These are phyloP conservation scores for Eonycteris spelaea DNA, from an alignment of 2,113 vertebrate genomes.

Conservation along the genomic window DNA sequence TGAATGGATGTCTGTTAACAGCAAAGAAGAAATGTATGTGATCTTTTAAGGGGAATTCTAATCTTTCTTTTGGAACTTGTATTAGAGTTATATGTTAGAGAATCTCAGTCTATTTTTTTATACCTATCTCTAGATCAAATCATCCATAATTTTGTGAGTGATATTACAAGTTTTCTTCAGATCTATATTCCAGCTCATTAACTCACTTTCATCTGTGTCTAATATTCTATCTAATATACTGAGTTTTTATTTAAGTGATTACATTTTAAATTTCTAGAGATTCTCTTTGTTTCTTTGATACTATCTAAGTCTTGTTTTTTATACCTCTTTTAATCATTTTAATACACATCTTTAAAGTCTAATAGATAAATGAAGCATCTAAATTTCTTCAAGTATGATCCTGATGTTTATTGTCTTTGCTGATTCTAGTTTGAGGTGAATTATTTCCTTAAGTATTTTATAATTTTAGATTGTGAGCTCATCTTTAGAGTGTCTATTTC, in stretches of 20 bases:
- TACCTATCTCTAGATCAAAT: not conserved
- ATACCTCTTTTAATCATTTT: slow-evolving; percentile 3
- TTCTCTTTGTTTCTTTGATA: not conserved
- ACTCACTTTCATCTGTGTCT: not conserved
- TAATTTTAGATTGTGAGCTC: not conserved
- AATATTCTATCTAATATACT: not conserved
- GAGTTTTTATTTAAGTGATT: not conserved
- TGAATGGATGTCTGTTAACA: not conserved
- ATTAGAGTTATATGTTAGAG: not conserved
- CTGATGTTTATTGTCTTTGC: not conserved
- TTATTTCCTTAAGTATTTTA: not conserved
- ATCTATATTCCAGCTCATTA: slow-evolving; percentile 23
- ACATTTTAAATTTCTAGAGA: not conserved
- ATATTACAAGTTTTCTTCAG: not conserved
- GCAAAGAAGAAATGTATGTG: not conserved
- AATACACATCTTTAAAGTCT: not conserved
- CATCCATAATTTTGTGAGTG: not conserved
- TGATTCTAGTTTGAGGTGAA: not conserved
- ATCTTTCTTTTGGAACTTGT: not conserved
- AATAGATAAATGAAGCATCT: not conserved
- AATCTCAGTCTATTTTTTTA: not conserved
- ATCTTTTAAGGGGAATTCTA: not conserved
- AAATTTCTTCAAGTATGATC: not conserved
- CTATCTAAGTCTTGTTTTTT: not conserved
- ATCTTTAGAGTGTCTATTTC: not conserved